A percentile compares a stretch with the other conserved stretches of the same genome.
phyloP scores from a whole-genome alignment of 2,113 vertebrate species.

The Glaucidium brasilianum region DNA sequence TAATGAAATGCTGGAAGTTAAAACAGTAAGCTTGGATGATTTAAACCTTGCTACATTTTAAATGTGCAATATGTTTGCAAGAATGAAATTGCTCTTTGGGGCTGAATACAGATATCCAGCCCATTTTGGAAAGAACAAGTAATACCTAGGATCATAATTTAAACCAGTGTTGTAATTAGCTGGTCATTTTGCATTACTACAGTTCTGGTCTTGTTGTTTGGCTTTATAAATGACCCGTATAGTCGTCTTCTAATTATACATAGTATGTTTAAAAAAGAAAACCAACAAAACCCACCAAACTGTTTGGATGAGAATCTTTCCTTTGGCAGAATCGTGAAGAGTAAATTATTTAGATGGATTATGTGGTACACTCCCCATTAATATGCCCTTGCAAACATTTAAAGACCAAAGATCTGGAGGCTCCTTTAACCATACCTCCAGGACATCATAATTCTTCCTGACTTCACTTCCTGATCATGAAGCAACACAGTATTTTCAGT shows the following conservation, averaged over 20 bases:
- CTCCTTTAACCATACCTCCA: background rate
- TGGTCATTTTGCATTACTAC: slow-evolving; percentile 21
- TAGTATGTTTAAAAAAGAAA: background rate
- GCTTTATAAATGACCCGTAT: slow-evolving; percentile 20
- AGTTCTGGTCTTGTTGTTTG: slow-evolving; percentile 8
- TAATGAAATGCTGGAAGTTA: slow-evolving; percentile 51
- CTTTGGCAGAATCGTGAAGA: slow-evolving; percentile 2
- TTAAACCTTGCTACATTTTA: slow-evolving; percentile 54
- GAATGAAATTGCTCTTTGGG: slow-evolving; percentile 53
- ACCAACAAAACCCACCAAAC: background rate
- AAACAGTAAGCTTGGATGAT: slow-evolving; percentile 43
- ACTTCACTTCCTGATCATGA: background rate
- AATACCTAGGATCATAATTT: slow-evolving; percentile 50
- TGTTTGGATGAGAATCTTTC: slow-evolving; percentile 16
- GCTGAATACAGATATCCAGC: slow-evolving; percentile 28
- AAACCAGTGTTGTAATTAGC: slow-evolving; percentile 44
- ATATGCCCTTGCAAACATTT: background rate
- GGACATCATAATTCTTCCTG: slow-evolving; percentile 3
- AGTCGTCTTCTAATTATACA: slow-evolving; percentile 16
- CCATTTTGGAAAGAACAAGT: slow-evolving; percentile 44
- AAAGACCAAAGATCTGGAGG: background rate
- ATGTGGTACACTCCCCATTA: background rate
- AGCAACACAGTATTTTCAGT: background rate
- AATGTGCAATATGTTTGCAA: slow-evolving; percentile 51
- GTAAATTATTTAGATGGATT: slow-evolving; percentile 36